Evolutionary conservation across 2,888 invertebrate genomes (phyloP).

Genomic region (Microchrysa polita): DNA sequence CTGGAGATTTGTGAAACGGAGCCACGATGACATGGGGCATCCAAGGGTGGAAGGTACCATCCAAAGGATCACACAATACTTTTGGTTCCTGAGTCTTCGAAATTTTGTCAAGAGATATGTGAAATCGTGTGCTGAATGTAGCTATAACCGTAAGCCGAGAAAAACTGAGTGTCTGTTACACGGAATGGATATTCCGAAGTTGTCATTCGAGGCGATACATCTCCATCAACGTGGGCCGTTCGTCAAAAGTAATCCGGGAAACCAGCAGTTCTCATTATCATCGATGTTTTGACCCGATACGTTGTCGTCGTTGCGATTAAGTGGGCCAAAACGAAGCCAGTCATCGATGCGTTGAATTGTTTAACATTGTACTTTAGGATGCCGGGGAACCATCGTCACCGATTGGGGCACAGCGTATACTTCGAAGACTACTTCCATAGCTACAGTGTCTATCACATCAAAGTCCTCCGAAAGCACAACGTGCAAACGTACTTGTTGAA

Average conservation of each 20-base stretch:
- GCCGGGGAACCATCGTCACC: slow-evolving; percentile 40
- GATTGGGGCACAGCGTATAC: slow-evolving; percentile 46
- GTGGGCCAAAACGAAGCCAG: slow-evolving; percentile 43
- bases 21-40: no score
- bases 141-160: no score
- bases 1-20: no score
- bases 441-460: not conserved
- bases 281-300: not conserved
- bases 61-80: no score
- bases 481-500: no score
- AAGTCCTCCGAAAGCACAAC: no score
- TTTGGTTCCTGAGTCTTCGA: no score
- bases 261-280: not conserved
- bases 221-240: not conserved
- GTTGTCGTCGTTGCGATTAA: slow-evolving; percentile 37
- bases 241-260: not conserved
- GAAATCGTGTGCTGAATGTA: no score
- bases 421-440: not conserved
- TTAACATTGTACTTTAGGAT: slow-evolving; percentile 39
- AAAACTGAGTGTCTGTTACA: no score
- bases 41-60: no score
- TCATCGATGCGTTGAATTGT: slow-evolving; percentile 33
- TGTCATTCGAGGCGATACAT: not conserved
- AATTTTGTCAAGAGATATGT: no score
- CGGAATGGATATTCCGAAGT: no score